Evolutionary conservation across 2,113 vertebrate species (phyloP), one percentile per base, ranked within the genome.

Genomic region (Corapipo altera): DNA sequence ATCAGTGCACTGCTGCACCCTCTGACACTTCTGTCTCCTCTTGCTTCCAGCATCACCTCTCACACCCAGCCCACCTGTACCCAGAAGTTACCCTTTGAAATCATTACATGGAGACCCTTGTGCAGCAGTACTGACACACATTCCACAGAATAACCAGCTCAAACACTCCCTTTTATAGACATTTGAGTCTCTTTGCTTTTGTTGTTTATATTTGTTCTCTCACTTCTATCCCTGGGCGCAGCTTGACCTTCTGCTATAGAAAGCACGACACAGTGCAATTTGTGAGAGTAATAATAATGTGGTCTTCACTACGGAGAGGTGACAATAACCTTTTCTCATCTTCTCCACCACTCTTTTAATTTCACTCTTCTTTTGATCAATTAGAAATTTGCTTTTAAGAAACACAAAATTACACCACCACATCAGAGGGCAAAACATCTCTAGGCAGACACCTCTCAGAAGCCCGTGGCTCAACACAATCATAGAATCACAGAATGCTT

Each of bases 221-320:
- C 57, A 55, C 62, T 97, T 96, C 95, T 98, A 97, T 98, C 98
- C 98, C 95, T 95, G 84, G 97, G 98, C 97, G 96, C 62, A 97
- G 87, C 70, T 89, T 98, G 98, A 98, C 96, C 98, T 97, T 97
- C 97, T 96, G 92, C 97, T 98, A 95, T 96, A 81, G 95, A 94
- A 96, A 97, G 89, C 90, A 86, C 4, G 9, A 58, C 81, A 70
- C 71, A 30, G 44, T 32, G 37, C 67, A 78, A 92, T 88, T 96
- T 89, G 92, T 97, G 95, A 96, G 76, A 77, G 52, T 55, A 67
- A 89, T 93, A 95, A 76, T 88, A 94, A 97, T 52, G 88, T 77
- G 69, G 55, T 92, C 71, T 74, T 87, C 91, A 80, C 64, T 66
- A 81, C 0, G 1, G n/a, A 91, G 71, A 14, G 44, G 96, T 70